Percentiles rank a stretch among this genome's conserved stretches.
Evolutionary conservation across 2,113 vertebrate genomes (phyloP).

Genomic region (Columbina picui): DNA sequence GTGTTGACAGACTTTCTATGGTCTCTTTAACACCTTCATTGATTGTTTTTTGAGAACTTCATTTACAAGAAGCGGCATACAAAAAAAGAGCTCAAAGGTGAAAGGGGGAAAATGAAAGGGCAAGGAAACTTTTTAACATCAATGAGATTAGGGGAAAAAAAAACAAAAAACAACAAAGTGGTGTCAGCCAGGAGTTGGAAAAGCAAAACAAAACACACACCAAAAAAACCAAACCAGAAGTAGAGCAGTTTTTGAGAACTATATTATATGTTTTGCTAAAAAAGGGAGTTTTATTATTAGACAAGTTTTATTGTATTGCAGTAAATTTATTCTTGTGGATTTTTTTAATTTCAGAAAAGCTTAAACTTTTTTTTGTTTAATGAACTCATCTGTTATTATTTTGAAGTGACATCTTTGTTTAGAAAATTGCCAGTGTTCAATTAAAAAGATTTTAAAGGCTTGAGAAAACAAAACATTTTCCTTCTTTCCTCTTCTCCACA

Average conservation of each 20-base stretch:
- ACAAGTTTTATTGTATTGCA: background rate
- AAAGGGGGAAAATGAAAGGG: background rate
- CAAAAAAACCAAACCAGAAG: background rate
- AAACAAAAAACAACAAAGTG: background rate
- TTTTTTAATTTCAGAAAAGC: background rate
- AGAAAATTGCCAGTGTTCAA: background rate
- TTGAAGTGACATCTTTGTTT: conserved; percentile 22
- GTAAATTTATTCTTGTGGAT: background rate
- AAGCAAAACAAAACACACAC: background rate
- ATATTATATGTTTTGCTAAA: background rate
- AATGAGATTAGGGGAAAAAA: background rate
- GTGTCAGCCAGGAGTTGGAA: background rate
- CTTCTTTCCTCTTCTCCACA: background rate
- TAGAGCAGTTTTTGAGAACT: background rate
- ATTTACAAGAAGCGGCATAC: background rate
- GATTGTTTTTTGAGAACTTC: background rate
- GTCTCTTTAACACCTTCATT: background rate
- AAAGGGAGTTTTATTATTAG: background rate
- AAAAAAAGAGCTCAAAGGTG: background rate
- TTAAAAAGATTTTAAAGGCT: background rate
- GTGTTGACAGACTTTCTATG: background rate
- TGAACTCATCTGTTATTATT: background rate
- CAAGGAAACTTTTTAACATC: background rate
- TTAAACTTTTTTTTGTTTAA: background rate
- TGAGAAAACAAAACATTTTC: background rate